These are phyloP conservation scores for Platichthys stellatus DNA, from an alignment of 2,113 vertebrate species.

Conservation along the genomic window DNA sequence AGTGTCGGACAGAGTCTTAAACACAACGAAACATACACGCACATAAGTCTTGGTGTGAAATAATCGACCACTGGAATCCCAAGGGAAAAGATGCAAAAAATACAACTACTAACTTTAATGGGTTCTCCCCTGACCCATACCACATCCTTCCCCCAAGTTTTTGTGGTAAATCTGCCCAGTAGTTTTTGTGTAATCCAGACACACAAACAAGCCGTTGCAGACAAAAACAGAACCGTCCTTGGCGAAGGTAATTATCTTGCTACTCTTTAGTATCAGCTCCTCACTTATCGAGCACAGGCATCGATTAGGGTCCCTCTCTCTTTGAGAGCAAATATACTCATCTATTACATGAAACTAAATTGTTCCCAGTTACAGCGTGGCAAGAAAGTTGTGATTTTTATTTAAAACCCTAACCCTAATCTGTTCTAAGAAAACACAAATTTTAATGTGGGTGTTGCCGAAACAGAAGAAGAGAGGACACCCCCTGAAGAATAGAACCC, in stretches of 20 bases:
- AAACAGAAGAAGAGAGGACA: constrained; percentile 3
- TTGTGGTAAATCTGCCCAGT: neutral
- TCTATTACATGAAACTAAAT: constrained; percentile 73
- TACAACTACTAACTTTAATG: too few relatives aligned
- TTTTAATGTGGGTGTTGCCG: constrained; percentile 30
- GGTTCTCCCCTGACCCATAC: too few relatives aligned
- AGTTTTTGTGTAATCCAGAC: neutral
- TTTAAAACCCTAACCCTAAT: constrained; percentile 67
- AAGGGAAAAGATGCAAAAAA: constrained; percentile 17
- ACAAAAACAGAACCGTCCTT: neutral
- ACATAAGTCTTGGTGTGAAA: constrained; percentile 24
- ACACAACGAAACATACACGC: constrained; percentile 23
- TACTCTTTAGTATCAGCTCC: constrained; percentile 70
- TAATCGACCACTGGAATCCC: constrained; percentile 41
- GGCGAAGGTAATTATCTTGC: constrained; percentile 50
- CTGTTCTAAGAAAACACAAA: constrained; percentile 43
- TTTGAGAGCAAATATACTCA: constrained; percentile 68
- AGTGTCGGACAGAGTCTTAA: constrained; percentile 24
- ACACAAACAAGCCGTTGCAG: neutral
- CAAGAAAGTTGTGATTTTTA: constrained; percentile 53
- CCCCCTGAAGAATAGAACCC: constrained; percentile 31
- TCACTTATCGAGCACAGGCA: constrained; percentile 67
- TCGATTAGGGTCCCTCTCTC: constrained; percentile 60
- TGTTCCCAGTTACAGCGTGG: constrained; percentile 50
- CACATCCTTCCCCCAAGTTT: neutral